A percentile compares a stretch with the other conserved stretches of the same genome.
Conservation (phyloP, 2,797 vertebrate species). For the Poliocrania exsul region DNA sequence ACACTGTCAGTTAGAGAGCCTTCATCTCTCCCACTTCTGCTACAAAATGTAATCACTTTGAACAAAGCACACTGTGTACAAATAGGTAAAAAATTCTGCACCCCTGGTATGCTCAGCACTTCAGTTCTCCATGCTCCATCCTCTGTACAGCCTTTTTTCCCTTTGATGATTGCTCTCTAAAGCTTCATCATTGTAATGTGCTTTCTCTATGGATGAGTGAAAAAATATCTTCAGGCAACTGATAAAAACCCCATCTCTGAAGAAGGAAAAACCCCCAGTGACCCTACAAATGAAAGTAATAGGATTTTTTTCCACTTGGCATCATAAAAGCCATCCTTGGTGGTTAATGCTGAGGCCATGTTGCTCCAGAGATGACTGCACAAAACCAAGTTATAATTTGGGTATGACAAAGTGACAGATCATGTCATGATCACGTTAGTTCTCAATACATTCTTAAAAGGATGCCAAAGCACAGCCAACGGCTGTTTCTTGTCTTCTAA, state of each 20-base stretch:
- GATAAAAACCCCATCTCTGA: not conserved
- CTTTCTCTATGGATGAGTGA: conserved; percentile 60
- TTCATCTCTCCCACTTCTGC: not conserved
- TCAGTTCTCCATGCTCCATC: conserved; percentile 34
- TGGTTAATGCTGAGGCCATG: not conserved
- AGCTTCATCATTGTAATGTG: conserved; percentile 69
- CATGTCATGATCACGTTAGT: not conserved
- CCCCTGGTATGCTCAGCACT: conserved; percentile 80
- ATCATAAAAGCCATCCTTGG: not conserved
- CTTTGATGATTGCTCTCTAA: conserved; percentile 74
- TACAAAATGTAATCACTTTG: not conserved
- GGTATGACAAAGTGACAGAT: not conserved
- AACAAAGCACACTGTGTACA: not conserved
- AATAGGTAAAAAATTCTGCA: not conserved
- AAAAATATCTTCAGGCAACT: not conserved
- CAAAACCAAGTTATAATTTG: not conserved
- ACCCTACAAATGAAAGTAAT: not conserved
- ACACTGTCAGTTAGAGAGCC: not conserved
- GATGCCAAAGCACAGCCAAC: not conserved
- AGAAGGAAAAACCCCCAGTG: not conserved
- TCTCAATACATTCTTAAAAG: not conserved
- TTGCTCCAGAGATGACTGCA: not conserved
- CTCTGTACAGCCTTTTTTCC: conserved; percentile 52
- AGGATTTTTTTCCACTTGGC: not conserved
- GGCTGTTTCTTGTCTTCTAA: not conserved